A percentile compares a stretch with the other conserved stretches of the same genome.
phyloP scores from a whole-genome alignment of 2,888 invertebrate species.

The Ennomos fuscantarius region DNA sequence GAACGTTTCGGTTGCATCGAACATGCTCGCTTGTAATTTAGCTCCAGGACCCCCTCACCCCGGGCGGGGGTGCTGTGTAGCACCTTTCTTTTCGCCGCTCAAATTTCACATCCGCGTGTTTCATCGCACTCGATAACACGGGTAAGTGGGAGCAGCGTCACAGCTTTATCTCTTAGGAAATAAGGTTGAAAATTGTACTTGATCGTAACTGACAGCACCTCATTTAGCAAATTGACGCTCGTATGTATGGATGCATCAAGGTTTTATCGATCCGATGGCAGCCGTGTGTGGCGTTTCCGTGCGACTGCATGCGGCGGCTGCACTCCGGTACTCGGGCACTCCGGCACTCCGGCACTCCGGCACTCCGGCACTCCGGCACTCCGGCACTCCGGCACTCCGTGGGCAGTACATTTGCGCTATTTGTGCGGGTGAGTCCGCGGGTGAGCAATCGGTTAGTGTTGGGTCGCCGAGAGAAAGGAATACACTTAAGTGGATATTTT shows the following conservation, averaged over 20 bases:
- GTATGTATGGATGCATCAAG: slow-evolving; percentile 39
- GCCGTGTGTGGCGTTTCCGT: slow-evolving; percentile 14
- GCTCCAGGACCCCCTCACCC: too few relatives aligned
- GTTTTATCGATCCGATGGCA: slow-evolving; percentile 36
- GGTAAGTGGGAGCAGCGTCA: slow-evolving; percentile 17
- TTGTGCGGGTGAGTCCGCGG: too few relatives aligned
- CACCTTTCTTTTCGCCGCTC: slow-evolving; percentile 27
- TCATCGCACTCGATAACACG: slow-evolving; percentile 31
- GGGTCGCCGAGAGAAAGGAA: too few relatives aligned
- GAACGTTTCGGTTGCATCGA: too few relatives aligned
- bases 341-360: too few relatives aligned
- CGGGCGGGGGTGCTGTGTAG: background rate
- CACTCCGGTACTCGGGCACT: background rate
- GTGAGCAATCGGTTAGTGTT: too few relatives aligned
- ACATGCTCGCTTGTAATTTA: too few relatives aligned
- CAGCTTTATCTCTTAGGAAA: background rate
- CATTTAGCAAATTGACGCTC: slow-evolving; percentile 33
- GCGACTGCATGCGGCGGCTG: background rate
- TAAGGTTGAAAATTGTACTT: slow-evolving; percentile 1
- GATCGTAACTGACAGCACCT: slow-evolving; percentile 18
- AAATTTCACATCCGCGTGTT: slow-evolving; percentile 32
- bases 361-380: too few relatives aligned
- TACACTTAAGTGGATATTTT: too few relatives aligned
- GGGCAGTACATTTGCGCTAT: background rate
- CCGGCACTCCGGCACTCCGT: background rate